A percentile compares a stretch with the other conserved stretches of the same genome.
These are phyloP conservation scores for Pycnonotus jocosus DNA, from an alignment of 2,113 vertebrate genomes.

Conservation along the genomic window DNA sequence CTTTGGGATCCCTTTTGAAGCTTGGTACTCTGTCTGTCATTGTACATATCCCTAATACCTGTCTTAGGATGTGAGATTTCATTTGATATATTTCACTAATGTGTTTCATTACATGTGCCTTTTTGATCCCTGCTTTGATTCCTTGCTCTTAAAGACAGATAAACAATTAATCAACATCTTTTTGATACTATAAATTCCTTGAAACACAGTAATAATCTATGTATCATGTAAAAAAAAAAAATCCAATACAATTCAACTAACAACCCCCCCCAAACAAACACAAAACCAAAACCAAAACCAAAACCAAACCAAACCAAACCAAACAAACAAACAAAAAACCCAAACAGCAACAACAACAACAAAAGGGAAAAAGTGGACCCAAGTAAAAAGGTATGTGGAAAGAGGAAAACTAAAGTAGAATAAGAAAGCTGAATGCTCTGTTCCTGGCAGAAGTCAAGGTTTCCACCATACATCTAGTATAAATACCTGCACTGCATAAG, in stretches of 20 bases:
- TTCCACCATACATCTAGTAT: neutral
- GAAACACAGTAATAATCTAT: neutral
- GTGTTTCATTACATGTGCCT: neutral
- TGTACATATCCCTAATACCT: neutral
- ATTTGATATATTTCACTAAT: neutral
- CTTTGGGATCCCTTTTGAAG: neutral
- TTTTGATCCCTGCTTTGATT: neutral
- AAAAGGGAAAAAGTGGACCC: neutral
- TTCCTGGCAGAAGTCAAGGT: neutral
- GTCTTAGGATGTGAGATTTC: neutral
- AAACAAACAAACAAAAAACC: neutral
- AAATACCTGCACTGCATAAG: neutral
- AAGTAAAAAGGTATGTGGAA: neutral
- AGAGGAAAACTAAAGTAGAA: neutral
- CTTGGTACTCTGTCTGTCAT: neutral
- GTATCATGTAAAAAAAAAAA: neutral
- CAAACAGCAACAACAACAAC: too few species aligned
- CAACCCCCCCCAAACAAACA: fast-evolving
- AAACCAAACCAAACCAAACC: too few species aligned
- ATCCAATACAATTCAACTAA: neutral
- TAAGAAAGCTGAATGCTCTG: neutral
- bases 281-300: neutral
- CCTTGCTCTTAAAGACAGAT: neutral
- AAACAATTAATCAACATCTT: neutral
- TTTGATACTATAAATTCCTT: fast-evolving